Conservation (phyloP, 1,140 invertebrate species). For the Pteromalus puparum region DNA sequence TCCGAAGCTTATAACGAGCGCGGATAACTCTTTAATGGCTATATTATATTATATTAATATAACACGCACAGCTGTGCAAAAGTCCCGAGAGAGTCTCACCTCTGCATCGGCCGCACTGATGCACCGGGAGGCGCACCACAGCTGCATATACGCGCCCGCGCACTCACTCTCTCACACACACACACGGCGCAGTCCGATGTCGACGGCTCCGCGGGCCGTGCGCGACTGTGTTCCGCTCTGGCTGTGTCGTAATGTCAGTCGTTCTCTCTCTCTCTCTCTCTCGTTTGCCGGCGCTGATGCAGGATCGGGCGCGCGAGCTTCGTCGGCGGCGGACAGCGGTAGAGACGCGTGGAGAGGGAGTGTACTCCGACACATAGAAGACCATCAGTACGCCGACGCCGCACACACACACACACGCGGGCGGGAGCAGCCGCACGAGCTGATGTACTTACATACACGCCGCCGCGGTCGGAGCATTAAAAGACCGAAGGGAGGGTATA, state of each 20-base stretch:
- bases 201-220: constrained; percentile 66
- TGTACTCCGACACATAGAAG: no score
- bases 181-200: constrained; percentile 46
- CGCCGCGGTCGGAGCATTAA: no score
- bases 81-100: no score
- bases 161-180: not conserved
- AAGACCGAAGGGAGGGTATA: no score
- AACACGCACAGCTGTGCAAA: no score
- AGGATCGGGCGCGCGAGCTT: not conserved
- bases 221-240: constrained; percentile 60
- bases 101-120: not conserved
- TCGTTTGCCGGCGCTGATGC: not conserved
- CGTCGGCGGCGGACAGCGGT: not conserved
- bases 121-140: constrained; percentile 1
- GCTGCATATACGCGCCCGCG: no score
- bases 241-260: constrained; percentile 51
- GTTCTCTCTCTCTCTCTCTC: constrained; percentile 27
- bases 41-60: no score
- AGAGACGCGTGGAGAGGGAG: not conserved
- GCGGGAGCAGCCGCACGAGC: not conserved
- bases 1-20: not conserved
- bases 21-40: not conserved
- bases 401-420: no score
- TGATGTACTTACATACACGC: no score
- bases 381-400: not conserved